Base-by-base conservation (phyloP, 2,113 vertebrate species). In the Prunella fulvescens region DNA sequence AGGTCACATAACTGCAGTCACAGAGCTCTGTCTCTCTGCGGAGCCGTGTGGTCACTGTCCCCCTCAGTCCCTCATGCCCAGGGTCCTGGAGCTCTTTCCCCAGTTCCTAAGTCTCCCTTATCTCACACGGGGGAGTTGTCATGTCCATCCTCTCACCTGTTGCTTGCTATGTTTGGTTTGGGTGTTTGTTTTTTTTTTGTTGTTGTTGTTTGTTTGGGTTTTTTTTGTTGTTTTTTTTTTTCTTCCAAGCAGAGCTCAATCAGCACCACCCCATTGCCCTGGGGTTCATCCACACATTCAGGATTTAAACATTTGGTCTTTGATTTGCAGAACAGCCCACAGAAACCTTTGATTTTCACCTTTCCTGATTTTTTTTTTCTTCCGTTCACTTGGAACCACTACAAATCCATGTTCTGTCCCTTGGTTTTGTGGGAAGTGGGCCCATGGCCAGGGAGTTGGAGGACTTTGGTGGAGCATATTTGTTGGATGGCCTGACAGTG, bases 291-390 rank as follows among this genome's bases (percentile, higher is more conserved):
- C 78, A 12, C 71, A 6, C 5, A 11, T 26, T 35, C 82, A 51
- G 23, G 81, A 33, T 84, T 91, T 25, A 60, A 77, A 31, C 81
- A 13, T 86, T 83, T 90, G 61, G 80, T 73, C 82, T 88, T 90
- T 88, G 15, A 33, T 91, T 93, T 92, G 64, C 67, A 33, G 31
- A 92, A n/a, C 47, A 62, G 22, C 61, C 26, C 56, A 35, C 69
- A 54, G 60, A 81, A 62, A 33, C 35, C 6, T 92, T 90, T 70
- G n/a, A 19, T 79, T 93, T 76, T 67, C 26, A 58, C 65, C 62
- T 90, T 81, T 79, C 50, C 50, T 62, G 72, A 60, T 23, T 60
- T 87, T 88, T 90, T 19, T 70, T 77, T n/a, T 23, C 31, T 45
- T 25, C 42, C 71, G 22, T 92, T 78, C 74, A 56, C 86, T 71